phyloP scores from a whole-genome alignment of 2,797 vertebrate species.

The Anolis apletophallus region DNA sequence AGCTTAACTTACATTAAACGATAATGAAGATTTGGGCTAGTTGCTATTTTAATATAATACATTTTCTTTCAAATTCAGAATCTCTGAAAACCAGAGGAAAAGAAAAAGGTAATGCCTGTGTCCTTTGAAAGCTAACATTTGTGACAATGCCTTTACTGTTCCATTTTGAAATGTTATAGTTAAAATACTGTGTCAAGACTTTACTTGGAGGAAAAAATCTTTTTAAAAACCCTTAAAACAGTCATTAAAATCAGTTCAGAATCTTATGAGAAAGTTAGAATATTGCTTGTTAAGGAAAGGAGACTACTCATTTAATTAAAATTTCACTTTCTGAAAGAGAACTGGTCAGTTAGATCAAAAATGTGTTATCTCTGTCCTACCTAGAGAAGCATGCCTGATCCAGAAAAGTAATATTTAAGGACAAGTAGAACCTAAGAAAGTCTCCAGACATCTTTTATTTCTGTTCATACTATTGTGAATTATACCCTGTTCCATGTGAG shows the following conservation, averaged over 20 bases:
- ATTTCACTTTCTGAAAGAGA: not conserved
- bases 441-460: not conserved
- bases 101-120: not conserved
- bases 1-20: not conserved
- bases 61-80: not conserved
- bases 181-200: not conserved
- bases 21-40: not conserved
- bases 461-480: not conserved
- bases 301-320: not conserved
- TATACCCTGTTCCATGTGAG: not conserved
- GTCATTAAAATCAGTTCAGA: not conserved
- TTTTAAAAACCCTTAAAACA: not conserved
- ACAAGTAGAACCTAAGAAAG: not conserved
- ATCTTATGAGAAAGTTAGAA: not conserved
- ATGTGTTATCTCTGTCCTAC: not conserved
- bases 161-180: slow-evolving; percentile 8
- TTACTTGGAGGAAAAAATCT: not conserved
- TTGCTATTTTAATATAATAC: slow-evolving; percentile 18
- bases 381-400: not conserved
- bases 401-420: not conserved
- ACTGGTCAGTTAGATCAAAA: not conserved
- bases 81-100: slow-evolving; percentile 21
- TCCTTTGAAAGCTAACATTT: slow-evolving; percentile 9
- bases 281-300: not conserved
- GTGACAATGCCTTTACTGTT: not conserved